Conservation (phyloP, 1,140 invertebrate genomes). For the Diabrotica virgifera region DNA sequence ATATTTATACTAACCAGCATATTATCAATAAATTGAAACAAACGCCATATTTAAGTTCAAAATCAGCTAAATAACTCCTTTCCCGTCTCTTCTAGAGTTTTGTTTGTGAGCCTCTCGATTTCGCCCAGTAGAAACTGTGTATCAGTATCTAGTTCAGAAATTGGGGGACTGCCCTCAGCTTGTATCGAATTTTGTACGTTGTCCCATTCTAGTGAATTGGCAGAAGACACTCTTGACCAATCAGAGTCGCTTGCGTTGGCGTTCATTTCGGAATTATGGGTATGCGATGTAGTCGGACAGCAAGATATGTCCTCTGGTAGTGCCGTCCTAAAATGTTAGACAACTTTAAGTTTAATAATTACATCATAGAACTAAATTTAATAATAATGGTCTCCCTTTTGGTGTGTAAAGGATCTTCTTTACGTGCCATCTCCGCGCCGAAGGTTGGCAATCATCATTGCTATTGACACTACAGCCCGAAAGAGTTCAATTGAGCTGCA, state of each 20-base stretch:
- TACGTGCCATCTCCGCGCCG: no score
- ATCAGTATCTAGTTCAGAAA: slow-evolving; percentile 50
- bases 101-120: slow-evolving; percentile 54
- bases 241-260: slow-evolving; percentile 43
- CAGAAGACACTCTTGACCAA: slow-evolving; percentile 55
- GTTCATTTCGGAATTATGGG: slow-evolving; percentile 18
- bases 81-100: slow-evolving; percentile 55
- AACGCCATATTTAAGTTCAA: neutral
- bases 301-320: slow-evolving; percentile 25
- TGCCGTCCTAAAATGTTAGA: slow-evolving; percentile 19
- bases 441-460: no score
- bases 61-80: slow-evolving; percentile 42
- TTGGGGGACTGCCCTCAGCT: slow-evolving; percentile 30
- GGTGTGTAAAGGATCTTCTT: no score
- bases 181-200: slow-evolving; percentile 49
- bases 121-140: slow-evolving; percentile 55
- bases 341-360: neutral
- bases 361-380: no score
- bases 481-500: no score
- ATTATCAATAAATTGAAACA: neutral
- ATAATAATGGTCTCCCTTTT: no score
- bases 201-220: slow-evolving; percentile 58
- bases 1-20: no score
- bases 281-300: slow-evolving; percentile 28
- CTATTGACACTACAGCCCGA: no score